Conservation (phyloP, 2,888 invertebrate genomes). For the Orchesellides sinensis region DNA sequence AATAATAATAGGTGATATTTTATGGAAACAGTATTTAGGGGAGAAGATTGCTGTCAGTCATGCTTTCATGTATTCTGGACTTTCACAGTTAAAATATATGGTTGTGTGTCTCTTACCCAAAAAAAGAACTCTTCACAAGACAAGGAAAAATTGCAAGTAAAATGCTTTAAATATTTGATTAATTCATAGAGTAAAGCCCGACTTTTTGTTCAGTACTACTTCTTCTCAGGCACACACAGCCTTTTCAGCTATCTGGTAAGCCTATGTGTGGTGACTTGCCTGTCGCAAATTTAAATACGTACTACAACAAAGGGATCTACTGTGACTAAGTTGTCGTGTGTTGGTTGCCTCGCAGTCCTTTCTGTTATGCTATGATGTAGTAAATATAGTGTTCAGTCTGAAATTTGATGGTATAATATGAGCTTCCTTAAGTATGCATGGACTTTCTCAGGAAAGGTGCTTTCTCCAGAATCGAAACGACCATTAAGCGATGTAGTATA, state of each 20-base stretch:
- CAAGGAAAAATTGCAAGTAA: conserved; percentile 28
- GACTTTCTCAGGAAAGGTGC: too few relatives aligned
- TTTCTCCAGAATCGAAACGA: too few relatives aligned
- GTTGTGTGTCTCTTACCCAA: neutral
- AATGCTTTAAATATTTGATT: conserved; percentile 56
- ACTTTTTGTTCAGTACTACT: neutral
- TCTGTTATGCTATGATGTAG: neutral
- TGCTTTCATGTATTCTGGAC: too few relatives aligned
- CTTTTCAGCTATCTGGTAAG: neutral
- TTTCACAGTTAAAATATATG: neutral
- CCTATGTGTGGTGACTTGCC: neutral
- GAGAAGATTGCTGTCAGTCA: too few relatives aligned
- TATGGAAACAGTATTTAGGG: too few relatives aligned
- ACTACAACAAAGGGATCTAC: neutral
- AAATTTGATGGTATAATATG: neutral
- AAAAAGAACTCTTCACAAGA: too few relatives aligned
- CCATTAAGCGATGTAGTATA: too few relatives aligned
- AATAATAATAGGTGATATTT: too few relatives aligned
- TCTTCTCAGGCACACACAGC: too few relatives aligned
- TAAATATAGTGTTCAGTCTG: conserved; percentile 3
- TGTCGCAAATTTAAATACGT: neutral
- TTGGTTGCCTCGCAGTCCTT: neutral
- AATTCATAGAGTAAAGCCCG: conserved; percentile 40
- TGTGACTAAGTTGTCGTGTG: neutral
- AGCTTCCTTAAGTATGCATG: neutral